Evolutionary conservation across 2,797 vertebrate species (phyloP).

Genomic region (Bradypodion pumilum): DNA sequence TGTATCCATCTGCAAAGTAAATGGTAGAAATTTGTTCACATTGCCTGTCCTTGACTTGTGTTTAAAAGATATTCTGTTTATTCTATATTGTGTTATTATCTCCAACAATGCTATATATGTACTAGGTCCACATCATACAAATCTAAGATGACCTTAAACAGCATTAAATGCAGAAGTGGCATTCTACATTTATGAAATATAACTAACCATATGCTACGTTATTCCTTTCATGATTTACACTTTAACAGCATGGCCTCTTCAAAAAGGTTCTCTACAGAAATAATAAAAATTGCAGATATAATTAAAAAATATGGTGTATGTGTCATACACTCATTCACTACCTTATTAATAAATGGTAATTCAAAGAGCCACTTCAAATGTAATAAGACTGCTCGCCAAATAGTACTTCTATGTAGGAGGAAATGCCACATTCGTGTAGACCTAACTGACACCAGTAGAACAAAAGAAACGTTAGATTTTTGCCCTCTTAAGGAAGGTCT

Average conservation of each 20-base stretch:
- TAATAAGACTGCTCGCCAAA: neutral
- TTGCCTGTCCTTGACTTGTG: slow-evolving; percentile 31
- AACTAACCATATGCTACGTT: neutral
- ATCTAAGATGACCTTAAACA: slow-evolving; percentile 44
- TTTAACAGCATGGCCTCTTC: neutral
- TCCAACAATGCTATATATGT: slow-evolving; percentile 45
- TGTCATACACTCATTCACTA: neutral
- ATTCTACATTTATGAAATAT: slow-evolving; percentile 46
- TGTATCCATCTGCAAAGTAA: neutral
- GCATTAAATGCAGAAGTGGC: slow-evolving; percentile 39
- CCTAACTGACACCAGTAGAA: neutral
- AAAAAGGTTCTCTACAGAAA: neutral
- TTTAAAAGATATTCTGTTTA: slow-evolving; percentile 41
- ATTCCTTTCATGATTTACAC: neutral
- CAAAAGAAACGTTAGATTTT: neutral
- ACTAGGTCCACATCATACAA: slow-evolving; percentile 30
- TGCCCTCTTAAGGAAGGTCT: neutral
- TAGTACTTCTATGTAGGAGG: neutral
- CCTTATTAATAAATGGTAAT: slow-evolving; percentile 11
- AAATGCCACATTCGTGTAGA: neutral
- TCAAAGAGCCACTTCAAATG: slow-evolving; percentile 11
- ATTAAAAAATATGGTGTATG: neutral
- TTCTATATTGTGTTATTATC: slow-evolving; percentile 29
- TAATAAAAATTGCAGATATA: neutral
- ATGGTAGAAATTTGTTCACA: slow-evolving; percentile 17